Evolutionary conservation across 2,797 vertebrate species (phyloP), one percentile per base, ranked within the genome.

Genomic region (Melanotaenia maccullochi): DNA sequence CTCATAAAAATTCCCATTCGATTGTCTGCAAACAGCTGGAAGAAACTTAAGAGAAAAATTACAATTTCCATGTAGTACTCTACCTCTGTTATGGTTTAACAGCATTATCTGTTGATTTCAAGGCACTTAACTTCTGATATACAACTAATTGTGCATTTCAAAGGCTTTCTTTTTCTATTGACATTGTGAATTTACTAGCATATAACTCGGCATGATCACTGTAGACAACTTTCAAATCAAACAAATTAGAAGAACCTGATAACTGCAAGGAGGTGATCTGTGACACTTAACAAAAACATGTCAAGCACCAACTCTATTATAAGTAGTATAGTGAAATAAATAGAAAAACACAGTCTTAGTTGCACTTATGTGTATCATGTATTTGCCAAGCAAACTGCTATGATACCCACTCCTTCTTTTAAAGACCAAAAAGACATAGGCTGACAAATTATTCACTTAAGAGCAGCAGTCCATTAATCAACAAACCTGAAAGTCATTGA

Each of bases 401-500:
- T 38, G 36, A 24, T 54, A 28, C 2, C 13, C 14, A 12, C 33
- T 14, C n/a, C 22, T 40, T 20, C 35, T 42, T 4, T 30, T 2
- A 66, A 24, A 30, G 22, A 64, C 42, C 60, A 65, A 36, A 13
- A 20, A 60, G 32, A 79, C 55, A 80, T n/a, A 30, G 14, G 11
- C 42, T 42, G n/a, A 72, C 33, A 35, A 30, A 32, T 11, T 32
- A 8, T 51, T 24, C 51, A 12, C 25, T 25, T 52, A 14, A 16
- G 9, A 22, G 62, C 14, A 78, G 51, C 36, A 64, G 28, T 35
- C 22, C 51, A 73, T 62, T 81, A 66, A 84, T 58, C 14, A 76
- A 62, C 25, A 70, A 66, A 66, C 68, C 54, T 57, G 35, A 54
- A 68, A 4, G 30, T 77, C 67, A 28, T 3, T 61, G 60, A 60